A percentile compares a stretch with the other conserved stretches of the same genome.
Evolutionary conservation across 2,888 invertebrate species (phyloP).

Genomic region (Andricus curvator): DNA sequence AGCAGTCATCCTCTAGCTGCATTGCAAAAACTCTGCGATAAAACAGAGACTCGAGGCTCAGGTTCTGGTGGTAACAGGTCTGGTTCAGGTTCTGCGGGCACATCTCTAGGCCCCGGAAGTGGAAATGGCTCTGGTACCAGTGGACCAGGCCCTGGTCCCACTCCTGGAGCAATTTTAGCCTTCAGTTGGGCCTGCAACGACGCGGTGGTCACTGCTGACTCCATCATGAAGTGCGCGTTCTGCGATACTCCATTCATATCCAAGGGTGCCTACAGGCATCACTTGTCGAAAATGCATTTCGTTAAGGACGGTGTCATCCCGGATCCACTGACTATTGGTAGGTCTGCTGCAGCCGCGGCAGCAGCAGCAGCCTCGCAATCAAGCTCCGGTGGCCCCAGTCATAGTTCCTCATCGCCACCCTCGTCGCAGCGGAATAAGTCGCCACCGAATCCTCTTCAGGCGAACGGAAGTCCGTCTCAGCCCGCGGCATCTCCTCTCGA

Average conservation of each 20-base stretch:
- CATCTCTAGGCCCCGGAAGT: constrained; percentile 75
- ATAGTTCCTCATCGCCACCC: constrained; percentile 76
- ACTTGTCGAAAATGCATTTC: constrained; percentile 96
- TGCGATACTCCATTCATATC: constrained; percentile 98
- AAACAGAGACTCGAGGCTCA: constrained; percentile 88
- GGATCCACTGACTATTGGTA: constrained; percentile 82
- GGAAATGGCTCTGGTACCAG: constrained; percentile 70
- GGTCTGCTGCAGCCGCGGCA: constrained; percentile 80
- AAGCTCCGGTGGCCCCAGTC: constrained; percentile 69
- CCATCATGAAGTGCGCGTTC: constrained; percentile 95
- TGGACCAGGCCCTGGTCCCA: constrained; percentile 79
- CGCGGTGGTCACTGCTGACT: constrained; percentile 91
- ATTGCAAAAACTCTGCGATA: constrained; percentile 96
- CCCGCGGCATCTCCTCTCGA: constrained; percentile 81
- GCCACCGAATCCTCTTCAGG: constrained; percentile 75
- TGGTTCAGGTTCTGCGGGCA: constrained; percentile 77
- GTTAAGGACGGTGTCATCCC: constrained; percentile 94
- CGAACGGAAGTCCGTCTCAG: constrained; percentile 78
- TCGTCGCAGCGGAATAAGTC: constrained; percentile 81
- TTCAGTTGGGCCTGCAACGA: constrained; percentile 98
- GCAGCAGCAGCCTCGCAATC: constrained; percentile 77
- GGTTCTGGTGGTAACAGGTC: constrained; percentile 75
- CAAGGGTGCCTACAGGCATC: constrained; percentile 97
- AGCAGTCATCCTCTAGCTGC: constrained; percentile 96
- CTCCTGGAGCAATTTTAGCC: constrained; percentile 91